phyloP scores from a whole-genome alignment of 2,113 vertebrate species.

The Ursus arctos region DNA sequence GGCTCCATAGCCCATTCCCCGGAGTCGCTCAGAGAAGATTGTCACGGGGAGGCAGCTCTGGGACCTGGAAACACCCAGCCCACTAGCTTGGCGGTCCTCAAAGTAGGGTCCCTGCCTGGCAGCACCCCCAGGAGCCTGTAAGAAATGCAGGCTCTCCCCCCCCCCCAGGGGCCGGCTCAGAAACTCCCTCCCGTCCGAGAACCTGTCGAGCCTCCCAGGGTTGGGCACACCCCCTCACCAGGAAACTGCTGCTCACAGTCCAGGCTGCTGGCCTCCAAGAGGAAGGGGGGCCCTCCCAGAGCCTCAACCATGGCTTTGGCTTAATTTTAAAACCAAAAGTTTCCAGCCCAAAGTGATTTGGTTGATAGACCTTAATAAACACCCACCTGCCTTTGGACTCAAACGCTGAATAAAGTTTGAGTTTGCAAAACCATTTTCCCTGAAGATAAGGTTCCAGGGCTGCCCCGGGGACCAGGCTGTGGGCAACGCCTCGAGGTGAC shows the following conservation, averaged over 20 bases:
- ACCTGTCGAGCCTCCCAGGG: accelerated
- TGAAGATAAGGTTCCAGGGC: accelerated
- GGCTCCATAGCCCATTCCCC: not conserved
- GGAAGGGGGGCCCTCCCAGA: not conserved
- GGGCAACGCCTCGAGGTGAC: not conserved
- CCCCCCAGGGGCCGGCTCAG: accelerated
- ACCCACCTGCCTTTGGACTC: not conserved
- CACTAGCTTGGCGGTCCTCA: not conserved
- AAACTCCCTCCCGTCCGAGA: not conserved
- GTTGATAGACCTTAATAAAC: not conserved
- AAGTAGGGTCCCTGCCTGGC: not conserved
- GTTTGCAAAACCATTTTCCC: not conserved
- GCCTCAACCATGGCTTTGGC: not conserved
- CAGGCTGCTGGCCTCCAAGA: not conserved
- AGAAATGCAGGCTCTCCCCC: accelerated
- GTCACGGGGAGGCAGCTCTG: too few species aligned
- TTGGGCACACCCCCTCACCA: accelerated
- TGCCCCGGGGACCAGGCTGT: not conserved
- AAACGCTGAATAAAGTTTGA: not conserved
- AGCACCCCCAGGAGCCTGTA: not conserved
- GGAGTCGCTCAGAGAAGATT: too few species aligned
- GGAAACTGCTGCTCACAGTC: accelerated
- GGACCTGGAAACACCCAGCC: not conserved
- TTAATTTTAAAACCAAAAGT: too few species aligned
- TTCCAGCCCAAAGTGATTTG: not conserved